These are phyloP conservation scores for Poecilobothrus nobilitatus DNA, from an alignment of 2,888 invertebrate genomes.

Conservation along the genomic window DNA sequence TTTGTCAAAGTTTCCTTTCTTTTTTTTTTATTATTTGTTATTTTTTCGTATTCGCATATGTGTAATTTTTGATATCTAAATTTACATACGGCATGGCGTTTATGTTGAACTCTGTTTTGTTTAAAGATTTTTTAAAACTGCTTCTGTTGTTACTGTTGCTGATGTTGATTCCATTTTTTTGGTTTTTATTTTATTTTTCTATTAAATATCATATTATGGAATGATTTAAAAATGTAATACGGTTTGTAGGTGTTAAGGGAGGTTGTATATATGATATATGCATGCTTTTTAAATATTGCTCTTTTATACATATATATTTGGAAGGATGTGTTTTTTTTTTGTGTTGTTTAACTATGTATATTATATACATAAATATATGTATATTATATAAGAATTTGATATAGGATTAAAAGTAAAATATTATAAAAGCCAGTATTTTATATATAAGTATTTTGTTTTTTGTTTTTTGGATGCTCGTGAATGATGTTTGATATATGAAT, in stretches of 20 bases:
- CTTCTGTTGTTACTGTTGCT: not conserved
- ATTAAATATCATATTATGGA: no score
- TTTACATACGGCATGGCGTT: not conserved
- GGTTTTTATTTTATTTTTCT: no score
- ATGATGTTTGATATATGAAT: no score
- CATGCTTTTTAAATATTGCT: no score
- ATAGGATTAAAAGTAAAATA: not conserved
- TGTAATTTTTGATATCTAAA: slow-evolving; percentile 1
- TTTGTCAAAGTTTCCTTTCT: not conserved
- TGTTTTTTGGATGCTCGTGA: not conserved
- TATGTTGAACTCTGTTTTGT: not conserved
- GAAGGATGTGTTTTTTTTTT: no score
- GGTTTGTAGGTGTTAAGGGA: not conserved
- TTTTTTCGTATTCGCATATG: not conserved
- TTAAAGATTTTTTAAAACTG: not conserved
- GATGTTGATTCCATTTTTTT: not conserved
- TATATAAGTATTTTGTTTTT: not conserved
- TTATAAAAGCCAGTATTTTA: not conserved
- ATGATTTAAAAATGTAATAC: not conserved
- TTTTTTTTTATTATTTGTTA: no score
- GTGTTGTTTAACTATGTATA: not conserved
- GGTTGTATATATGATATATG: no score
- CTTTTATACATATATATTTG: no score
- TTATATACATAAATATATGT: not conserved
- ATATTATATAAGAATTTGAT: not conserved